Conservation (phyloP, 2,888 invertebrate species). For the Anthoptus insignis region DNA sequence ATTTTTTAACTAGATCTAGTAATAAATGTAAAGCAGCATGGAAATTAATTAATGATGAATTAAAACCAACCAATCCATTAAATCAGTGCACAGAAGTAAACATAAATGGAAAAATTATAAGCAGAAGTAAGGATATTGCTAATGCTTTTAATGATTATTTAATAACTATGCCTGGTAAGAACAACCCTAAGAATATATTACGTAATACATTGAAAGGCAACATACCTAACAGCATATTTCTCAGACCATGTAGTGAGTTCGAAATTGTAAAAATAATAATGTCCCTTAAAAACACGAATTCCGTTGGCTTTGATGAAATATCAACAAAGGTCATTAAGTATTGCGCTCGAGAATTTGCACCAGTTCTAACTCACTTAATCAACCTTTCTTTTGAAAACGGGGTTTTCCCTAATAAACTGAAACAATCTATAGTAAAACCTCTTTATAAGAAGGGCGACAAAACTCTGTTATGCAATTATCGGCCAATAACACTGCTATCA, state of each 20-base stretch:
- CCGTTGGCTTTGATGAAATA: not conserved
- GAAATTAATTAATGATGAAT: constrained; percentile 3
- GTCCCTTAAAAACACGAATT: not conserved
- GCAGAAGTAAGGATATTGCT: not conserved
- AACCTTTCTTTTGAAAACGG: not conserved
- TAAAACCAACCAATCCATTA: too few relatives aligned
- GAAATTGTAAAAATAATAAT: not conserved
- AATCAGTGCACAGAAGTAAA: too few relatives aligned
- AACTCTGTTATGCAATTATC: not conserved
- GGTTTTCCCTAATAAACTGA: not conserved
- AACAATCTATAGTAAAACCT: constrained; percentile 8
- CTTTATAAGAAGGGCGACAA: constrained; percentile 8
- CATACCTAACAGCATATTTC: not conserved
- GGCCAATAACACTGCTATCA: constrained; percentile 8
- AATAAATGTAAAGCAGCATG: constrained; percentile 12
- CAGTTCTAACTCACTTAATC: not conserved
- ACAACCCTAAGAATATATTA: not conserved
- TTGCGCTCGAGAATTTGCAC: not conserved
- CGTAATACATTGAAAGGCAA: too few relatives aligned
- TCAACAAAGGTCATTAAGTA: not conserved
- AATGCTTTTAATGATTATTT: not conserved
- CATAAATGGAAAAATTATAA: not conserved
- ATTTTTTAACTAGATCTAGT: not conserved
- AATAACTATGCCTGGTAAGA: too few relatives aligned
- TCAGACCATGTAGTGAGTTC: not conserved